phyloP scores from a whole-genome alignment of 2,113 vertebrate species.

The Ia io region DNA sequence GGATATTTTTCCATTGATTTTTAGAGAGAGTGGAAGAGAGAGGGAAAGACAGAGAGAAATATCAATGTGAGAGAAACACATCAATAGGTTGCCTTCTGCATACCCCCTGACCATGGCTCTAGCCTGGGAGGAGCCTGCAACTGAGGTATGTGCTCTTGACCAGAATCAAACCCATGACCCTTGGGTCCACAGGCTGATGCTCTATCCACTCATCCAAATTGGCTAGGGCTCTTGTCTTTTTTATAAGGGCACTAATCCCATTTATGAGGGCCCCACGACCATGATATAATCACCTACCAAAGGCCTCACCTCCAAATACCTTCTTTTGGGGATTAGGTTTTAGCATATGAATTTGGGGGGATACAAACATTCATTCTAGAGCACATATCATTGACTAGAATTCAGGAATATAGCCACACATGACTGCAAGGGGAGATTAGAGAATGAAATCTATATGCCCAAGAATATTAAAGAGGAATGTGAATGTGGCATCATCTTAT shows the following conservation, averaged over 20 bases:
- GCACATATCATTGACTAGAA: not conserved
- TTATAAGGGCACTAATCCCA: not conserved
- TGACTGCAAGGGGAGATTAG: not conserved
- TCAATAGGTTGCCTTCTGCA: too few relatives aligned
- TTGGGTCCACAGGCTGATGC: too few relatives aligned
- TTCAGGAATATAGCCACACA: not conserved
- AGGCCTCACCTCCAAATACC: not conserved
- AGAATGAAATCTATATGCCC: not conserved
- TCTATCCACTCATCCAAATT: too few relatives aligned
- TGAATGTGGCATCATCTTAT: not conserved
- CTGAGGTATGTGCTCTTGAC: too few relatives aligned
- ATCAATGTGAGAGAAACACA: too few relatives aligned
- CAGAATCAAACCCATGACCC: too few relatives aligned
- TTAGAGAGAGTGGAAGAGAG: too few relatives aligned
- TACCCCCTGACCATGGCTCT: too few relatives aligned
- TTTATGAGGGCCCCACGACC: not conserved
- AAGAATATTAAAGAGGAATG: not conserved
- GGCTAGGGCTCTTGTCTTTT: not conserved
- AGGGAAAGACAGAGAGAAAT: too few relatives aligned
- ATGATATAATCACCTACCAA: not conserved
- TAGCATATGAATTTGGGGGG: not conserved
- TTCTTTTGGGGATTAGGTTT: not conserved
- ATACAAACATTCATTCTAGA: not conserved
- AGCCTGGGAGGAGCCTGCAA: too few relatives aligned
- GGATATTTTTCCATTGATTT: too few relatives aligned